Evolutionary conservation across 2,797 vertebrate genomes (phyloP).

Genomic region (Microhierax caerulescens): DNA sequence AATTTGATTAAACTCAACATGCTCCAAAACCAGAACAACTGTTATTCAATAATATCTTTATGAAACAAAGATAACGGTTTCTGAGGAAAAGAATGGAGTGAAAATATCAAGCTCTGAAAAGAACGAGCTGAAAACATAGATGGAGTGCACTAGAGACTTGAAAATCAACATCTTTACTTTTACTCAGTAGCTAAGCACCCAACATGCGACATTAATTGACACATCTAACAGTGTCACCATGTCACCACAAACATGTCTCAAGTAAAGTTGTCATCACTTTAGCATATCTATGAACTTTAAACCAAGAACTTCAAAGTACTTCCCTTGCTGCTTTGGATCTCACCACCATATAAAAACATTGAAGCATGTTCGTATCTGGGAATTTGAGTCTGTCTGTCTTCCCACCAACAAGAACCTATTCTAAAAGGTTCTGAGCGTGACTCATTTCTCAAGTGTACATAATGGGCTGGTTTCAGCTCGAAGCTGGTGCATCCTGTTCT

Average conservation of each 20-base stretch:
- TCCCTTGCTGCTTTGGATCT: not conserved
- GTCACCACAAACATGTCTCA: not conserved
- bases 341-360: not conserved
- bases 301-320: not conserved
- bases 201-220: not conserved
- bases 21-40: not conserved
- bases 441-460: constrained; percentile 34
- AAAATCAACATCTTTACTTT: not conserved
- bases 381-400: constrained; percentile 2
- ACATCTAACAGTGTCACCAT: not conserved
- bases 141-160: not conserved
- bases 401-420: constrained; percentile 9
- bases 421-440: not conserved
- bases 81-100: not conserved
- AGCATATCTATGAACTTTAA: not conserved
- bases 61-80: not conserved
- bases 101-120: not conserved
- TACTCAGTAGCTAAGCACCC: not conserved
- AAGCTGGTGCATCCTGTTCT: constrained; percentile 39
- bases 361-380: not conserved
- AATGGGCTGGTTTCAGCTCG: not conserved
- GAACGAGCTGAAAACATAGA: not conserved
- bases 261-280: not conserved
- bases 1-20: not conserved
- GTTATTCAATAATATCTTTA: not conserved